phyloP scores from a whole-genome alignment of 2,888 invertebrate genomes.

The Charanyca ferruginea region DNA sequence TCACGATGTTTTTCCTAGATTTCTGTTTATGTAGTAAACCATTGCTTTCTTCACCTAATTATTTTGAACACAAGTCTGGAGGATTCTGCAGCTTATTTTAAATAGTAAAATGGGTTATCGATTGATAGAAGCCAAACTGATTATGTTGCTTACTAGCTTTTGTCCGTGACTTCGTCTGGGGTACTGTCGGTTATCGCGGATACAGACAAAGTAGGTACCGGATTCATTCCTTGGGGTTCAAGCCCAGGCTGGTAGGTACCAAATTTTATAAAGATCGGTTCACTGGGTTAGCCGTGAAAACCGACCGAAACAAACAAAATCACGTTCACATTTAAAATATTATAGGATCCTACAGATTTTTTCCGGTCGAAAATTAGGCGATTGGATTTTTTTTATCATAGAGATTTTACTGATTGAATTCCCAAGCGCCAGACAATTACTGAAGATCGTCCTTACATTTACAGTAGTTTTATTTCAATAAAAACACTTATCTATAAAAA shows the following conservation, averaged over 20 bases:
- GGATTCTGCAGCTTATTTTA: neutral
- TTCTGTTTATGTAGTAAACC: neutral
- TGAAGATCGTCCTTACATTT: neutral
- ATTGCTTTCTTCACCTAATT: neutral
- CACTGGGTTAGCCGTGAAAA: no score
- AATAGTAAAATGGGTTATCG: neutral
- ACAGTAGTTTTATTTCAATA: conserved; percentile 9
- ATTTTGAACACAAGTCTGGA: neutral
- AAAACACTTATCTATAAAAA: conserved; percentile 51
- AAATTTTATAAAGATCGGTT: no score
- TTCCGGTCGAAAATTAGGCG: neutral
- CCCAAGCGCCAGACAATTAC: conserved; percentile 1
- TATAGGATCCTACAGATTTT: conserved; percentile 8
- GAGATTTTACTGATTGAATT: conserved; percentile 9
- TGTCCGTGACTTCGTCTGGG: no score
- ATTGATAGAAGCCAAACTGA: no score
- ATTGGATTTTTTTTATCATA: neutral
- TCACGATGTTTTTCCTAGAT: conserved; percentile 20
- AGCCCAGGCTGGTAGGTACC: no score
- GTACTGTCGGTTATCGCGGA: no score
- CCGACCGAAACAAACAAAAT: no score
- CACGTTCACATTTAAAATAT: no score
- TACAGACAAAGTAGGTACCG: no score
- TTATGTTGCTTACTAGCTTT: neutral
- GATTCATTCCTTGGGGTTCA: no score